A percentile compares a stretch with the other conserved stretches of the same genome.
phyloP scores from a whole-genome alignment of 2,113 vertebrate species.

The Turnix velox region DNA sequence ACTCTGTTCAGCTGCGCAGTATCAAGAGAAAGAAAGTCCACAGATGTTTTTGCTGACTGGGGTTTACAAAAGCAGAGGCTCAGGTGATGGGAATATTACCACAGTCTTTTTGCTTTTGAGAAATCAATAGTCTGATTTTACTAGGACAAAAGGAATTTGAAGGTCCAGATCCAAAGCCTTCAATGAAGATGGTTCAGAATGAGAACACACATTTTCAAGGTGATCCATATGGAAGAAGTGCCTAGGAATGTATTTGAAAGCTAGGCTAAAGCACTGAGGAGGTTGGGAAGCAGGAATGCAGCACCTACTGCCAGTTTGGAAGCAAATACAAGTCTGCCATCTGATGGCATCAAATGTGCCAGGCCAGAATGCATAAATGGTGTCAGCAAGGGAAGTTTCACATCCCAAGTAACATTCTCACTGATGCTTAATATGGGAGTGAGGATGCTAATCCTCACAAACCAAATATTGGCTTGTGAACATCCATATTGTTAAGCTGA shows the following conservation, averaged over 20 bases:
- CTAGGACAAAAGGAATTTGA: neutral
- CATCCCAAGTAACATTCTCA: neutral
- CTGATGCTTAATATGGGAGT: neutral
- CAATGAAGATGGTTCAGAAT: neutral
- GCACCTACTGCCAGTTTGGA: neutral
- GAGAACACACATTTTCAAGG: neutral
- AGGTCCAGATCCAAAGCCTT: neutral
- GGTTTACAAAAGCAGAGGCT: neutral
- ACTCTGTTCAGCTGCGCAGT: neutral
- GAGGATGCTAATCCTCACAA: neutral
- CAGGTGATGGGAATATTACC: neutral
- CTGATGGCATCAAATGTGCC: slow-evolving; percentile 36
- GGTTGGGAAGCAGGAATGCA: neutral
- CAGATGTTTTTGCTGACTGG: neutral
- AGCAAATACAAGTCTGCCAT: slow-evolving; percentile 61
- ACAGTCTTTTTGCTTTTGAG: neutral
- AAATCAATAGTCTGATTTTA: neutral
- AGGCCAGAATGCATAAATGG: neutral
- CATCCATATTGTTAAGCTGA: neutral
- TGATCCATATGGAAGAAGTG: neutral
- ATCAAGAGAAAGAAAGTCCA: neutral
- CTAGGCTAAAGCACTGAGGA: neutral
- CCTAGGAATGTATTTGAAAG: neutral
- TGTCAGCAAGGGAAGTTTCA: neutral
- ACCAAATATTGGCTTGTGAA: neutral